These are phyloP conservation scores for Aphelocoma coerulescens DNA, from an alignment of 2,113 vertebrate species.

Conservation along the genomic window DNA sequence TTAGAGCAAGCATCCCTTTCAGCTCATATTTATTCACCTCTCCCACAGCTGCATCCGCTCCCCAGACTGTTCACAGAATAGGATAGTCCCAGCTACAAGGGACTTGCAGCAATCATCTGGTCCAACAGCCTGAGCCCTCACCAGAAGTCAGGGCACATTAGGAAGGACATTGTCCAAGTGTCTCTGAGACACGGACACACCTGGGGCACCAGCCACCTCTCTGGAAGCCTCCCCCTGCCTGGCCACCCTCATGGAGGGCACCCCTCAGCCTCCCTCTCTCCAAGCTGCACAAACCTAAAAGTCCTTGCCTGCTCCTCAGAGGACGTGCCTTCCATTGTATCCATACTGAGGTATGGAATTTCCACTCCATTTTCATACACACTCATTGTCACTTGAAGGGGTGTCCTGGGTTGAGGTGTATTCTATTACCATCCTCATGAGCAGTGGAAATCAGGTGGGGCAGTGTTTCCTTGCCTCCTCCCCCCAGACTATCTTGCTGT, in stretches of 20 bases:
- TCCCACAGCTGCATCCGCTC: not conserved
- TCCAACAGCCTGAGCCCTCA: not conserved
- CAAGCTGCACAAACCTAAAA: not conserved
- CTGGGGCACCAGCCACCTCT: not conserved
- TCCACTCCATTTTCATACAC: not conserved
- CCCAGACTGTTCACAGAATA: not conserved
- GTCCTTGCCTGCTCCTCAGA: not conserved
- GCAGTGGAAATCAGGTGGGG: no score
- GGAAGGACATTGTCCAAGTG: not conserved
- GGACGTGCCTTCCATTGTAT: not conserved
- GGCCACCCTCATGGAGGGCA: not conserved
- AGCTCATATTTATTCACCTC: not conserved
- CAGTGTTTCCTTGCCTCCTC: no score
- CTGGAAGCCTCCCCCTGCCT: not conserved
- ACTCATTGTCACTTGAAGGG: rapidly evolving
- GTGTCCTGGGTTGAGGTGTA: no score
- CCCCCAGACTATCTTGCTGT: no score
- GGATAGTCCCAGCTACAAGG: not conserved
- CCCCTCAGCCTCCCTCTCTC: not conserved
- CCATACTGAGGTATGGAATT: not conserved
- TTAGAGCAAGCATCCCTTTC: not conserved
- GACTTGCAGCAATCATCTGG: not conserved
- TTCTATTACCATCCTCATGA: no score
- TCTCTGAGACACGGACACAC: rapidly evolving
- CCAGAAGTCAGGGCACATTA: not conserved